Conservation (phyloP, 2,888 invertebrate species). For the Dendrolimus houi region DNA sequence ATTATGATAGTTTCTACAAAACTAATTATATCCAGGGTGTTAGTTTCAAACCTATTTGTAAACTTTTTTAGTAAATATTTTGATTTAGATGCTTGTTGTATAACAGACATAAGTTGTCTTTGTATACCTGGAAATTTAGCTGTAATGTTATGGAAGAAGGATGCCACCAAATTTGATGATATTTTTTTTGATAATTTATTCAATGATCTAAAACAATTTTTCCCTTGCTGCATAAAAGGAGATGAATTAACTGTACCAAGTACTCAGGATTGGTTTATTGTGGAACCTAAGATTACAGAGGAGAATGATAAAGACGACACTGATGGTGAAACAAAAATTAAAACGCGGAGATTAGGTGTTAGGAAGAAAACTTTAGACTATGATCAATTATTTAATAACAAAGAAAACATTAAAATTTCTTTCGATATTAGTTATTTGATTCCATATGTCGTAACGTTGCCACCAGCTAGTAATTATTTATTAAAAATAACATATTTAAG, state of each 20-base stretch:
- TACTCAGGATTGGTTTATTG: constrained; percentile 33
- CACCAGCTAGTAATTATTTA: constrained; percentile 31
- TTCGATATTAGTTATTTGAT: constrained; percentile 27
- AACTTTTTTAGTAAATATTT: constrained; percentile 35
- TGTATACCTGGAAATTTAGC: constrained; percentile 27
- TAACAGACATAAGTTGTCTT: constrained; percentile 16
- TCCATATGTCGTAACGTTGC: constrained; percentile 28
- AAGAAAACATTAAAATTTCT: constrained; percentile 28
- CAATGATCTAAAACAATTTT: constrained; percentile 28
- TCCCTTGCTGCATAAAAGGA: constrained; percentile 26
- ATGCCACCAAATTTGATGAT: constrained; percentile 34
- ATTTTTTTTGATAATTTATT: constrained; percentile 38
- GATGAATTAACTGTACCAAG: constrained; percentile 13
- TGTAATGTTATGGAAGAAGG: constrained; percentile 45
- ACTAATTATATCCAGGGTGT: constrained; percentile 18
- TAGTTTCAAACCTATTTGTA: constrained; percentile 30
- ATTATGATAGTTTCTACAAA: constrained; percentile 26
- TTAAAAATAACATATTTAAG: constrained; percentile 50
- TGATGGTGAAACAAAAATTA: constrained; percentile 14
- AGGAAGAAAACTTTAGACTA: constrained; percentile 33
- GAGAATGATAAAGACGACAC: constrained; percentile 4
- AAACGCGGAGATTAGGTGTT: constrained; percentile 29
- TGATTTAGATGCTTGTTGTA: constrained; percentile 18
- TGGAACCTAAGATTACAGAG: constrained; percentile 15
- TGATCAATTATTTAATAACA: constrained; percentile 36